A percentile compares a stretch with the other conserved stretches of the same genome.
phyloP scores from a whole-genome alignment of 2,888 invertebrate genomes.

The Aproaerema taeniolella region DNA sequence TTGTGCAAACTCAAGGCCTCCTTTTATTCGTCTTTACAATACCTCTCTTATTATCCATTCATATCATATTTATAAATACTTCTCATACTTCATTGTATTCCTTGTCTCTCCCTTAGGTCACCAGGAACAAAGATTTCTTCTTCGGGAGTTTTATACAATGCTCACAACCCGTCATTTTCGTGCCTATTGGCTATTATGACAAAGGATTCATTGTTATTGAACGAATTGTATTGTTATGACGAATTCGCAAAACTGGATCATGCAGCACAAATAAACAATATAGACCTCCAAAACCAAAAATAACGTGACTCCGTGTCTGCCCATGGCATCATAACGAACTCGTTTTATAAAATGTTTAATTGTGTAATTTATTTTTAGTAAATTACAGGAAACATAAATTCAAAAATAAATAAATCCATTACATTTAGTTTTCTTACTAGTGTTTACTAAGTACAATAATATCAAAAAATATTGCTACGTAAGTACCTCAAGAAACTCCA shows the following conservation, averaged over 20 bases:
- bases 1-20: conserved; percentile 62
- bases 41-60: conserved; percentile 67
- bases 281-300: too few relatives aligned
- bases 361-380: too few relatives aligned
- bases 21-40: conserved; percentile 43
- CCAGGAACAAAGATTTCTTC: conserved; percentile 58
- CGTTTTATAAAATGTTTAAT: too few relatives aligned
- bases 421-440: too few relatives aligned
- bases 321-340: too few relatives aligned
- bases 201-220: conserved; percentile 62
- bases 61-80: conserved; percentile 74
- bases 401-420: too few relatives aligned
- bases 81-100: conserved; percentile 64
- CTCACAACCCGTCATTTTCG: conserved; percentile 73
- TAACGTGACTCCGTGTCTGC: background rate
- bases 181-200: conserved; percentile 75
- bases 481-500: too few relatives aligned
- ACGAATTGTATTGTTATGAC: conserved; percentile 57
- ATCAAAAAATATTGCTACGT: too few relatives aligned
- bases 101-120: conserved; percentile 68
- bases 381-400: too few relatives aligned
- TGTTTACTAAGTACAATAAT: too few relatives aligned
- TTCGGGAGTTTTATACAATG: conserved; percentile 56
- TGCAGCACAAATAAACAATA: too few relatives aligned
- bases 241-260: conserved; percentile 72